Conservation (phyloP, 2,797 vertebrate species). For the Danio choprae region DNA sequence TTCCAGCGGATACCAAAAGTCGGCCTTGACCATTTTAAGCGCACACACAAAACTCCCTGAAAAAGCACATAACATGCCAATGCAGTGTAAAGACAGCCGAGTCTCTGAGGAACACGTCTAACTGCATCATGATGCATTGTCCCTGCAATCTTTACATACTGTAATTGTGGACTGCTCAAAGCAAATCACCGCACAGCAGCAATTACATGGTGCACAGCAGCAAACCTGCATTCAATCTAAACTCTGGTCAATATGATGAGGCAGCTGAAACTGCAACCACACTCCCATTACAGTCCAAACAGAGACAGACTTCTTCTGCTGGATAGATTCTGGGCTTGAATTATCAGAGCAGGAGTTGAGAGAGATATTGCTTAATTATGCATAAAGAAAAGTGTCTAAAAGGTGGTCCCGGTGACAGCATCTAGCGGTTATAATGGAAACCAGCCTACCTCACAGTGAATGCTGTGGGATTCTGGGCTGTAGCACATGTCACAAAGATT, state of each 20-base stretch:
- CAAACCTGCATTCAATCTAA: constrained; percentile 45
- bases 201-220: constrained; percentile 45
- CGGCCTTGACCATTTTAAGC: constrained; percentile 1
- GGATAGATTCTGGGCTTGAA: background rate
- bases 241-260: constrained; percentile 52
- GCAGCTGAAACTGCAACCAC: constrained; percentile 48
- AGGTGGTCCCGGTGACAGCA: constrained; percentile 39
- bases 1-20: constrained; percentile 14
- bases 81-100: constrained; percentile 14
- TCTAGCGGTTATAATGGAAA: constrained; percentile 31
- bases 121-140: constrained; percentile 36
- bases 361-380: constrained; percentile 32
- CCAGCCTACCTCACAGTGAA: constrained; percentile 41
- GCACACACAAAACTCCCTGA: background rate
- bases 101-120: constrained; percentile 8
- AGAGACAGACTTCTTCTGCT: background rate
- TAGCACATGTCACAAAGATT: constrained; percentile 27
- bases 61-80: constrained; percentile 6
- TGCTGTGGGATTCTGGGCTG: constrained; percentile 31
- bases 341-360: constrained; percentile 11
- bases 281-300: constrained; percentile 2
- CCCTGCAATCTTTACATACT: constrained; percentile 28
- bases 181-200: constrained; percentile 47
- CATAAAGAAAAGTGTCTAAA: constrained; percentile 24
- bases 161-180: constrained; percentile 37